These are phyloP conservation scores for Phoebastria nigripes DNA, from an alignment of 2,797 vertebrate species.

Conservation along the genomic window DNA sequence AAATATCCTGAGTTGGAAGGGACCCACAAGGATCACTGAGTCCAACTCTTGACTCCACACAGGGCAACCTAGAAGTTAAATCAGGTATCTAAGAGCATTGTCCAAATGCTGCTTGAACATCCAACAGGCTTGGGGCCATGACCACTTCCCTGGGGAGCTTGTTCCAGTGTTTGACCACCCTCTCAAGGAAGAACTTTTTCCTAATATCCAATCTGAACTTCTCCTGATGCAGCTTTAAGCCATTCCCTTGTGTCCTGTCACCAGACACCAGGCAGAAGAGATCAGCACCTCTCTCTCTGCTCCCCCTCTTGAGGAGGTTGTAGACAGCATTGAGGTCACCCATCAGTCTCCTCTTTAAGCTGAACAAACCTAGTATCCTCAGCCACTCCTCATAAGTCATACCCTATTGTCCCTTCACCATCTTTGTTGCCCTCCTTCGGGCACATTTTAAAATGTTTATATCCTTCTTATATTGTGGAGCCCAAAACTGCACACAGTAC, in stretches of 20 bases:
- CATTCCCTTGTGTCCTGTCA: not conserved
- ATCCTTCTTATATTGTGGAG: not conserved
- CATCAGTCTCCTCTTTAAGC: not conserved
- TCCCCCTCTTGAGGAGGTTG: not conserved
- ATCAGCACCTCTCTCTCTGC: not conserved
- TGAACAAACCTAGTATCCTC: not conserved
- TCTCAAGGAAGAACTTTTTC: not conserved
- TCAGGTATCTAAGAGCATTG: not conserved
- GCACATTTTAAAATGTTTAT: not conserved
- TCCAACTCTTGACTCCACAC: not conserved
- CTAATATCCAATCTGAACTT: not conserved
- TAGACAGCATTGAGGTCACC: not conserved
- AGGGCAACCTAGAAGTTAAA: not conserved
- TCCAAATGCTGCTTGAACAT: not conserved
- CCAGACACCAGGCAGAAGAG: not conserved
- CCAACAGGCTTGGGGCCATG: rapidly evolving
- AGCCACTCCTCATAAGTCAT: not conserved
- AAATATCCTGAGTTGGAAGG: not conserved
- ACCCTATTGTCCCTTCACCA: not conserved
- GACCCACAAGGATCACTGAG: not conserved
- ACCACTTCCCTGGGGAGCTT: not conserved
- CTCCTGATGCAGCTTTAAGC: not conserved
- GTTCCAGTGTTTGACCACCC: not conserved
- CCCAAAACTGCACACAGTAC: not conserved
- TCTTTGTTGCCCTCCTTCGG: not conserved